phyloP scores from a whole-genome alignment of 2,113 vertebrate species.

The Otolemur garnettii region DNA sequence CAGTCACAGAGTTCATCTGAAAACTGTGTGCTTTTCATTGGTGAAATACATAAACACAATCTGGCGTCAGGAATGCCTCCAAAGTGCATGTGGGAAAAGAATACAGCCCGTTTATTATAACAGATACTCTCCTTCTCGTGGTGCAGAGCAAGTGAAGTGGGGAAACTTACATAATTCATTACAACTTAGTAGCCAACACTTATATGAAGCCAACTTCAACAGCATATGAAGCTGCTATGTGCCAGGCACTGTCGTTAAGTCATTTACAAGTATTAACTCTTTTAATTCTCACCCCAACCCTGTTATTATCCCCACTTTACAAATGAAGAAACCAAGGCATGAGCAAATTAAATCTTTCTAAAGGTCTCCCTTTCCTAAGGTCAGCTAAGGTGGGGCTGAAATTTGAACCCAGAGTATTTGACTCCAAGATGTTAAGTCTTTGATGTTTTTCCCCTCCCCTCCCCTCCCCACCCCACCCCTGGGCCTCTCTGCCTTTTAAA shows the following conservation, averaged over 20 bases:
- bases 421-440: neutral
- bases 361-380: neutral
- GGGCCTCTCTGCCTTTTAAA: neutral
- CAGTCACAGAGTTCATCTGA: neutral
- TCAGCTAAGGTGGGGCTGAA: neutral
- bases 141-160: neutral
- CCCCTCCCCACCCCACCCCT: neutral
- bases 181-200: neutral
- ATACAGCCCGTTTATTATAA: neutral
- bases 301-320: neutral
- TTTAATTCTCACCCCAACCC: neutral
- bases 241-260: neutral
- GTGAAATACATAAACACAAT: constrained; percentile 41
- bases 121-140: neutral
- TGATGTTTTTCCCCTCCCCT: neutral
- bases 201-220: constrained; percentile 36
- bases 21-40: constrained; percentile 1
- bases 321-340: neutral
- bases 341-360: constrained; percentile 11
- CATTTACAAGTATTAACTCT: constrained; percentile 12
- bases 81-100: neutral
- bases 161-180: neutral
- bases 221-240: neutral
- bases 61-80: neutral
- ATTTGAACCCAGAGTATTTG: neutral